Evolutionary conservation across 2,797 vertebrate genomes (phyloP).

Genomic region (Typhlichthys subterraneus): DNA sequence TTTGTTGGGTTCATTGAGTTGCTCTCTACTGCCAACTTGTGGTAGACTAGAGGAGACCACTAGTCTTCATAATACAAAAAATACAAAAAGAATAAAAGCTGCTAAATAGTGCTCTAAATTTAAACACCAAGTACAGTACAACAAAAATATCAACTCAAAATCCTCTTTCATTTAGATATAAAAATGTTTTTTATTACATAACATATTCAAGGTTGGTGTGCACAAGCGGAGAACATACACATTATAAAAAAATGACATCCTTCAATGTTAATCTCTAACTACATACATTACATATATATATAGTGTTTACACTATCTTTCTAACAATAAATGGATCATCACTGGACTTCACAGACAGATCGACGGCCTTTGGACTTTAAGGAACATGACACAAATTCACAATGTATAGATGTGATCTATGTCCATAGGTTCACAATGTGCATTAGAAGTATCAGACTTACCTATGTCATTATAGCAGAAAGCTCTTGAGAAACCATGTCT

Average conservation of each 20-base stretch:
- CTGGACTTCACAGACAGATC: constrained; percentile 47
- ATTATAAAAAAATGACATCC: constrained; percentile 40
- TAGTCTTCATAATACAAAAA: background rate
- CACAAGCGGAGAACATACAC: constrained; percentile 19
- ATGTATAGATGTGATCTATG: constrained; percentile 15
- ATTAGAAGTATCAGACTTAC: constrained; percentile 7
- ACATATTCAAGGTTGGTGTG: constrained; percentile 11
- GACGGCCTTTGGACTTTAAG: constrained; percentile 15
- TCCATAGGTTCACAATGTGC: constrained; percentile 8
- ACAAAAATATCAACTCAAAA: constrained; percentile 27
- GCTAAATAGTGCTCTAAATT: constrained; percentile 19
- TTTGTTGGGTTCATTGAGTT: constrained; percentile 2
- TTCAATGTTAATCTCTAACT: constrained; percentile 9
- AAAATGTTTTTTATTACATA: constrained; percentile 47
- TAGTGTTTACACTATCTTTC: constrained; percentile 12
- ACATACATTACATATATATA: background rate
- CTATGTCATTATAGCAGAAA: background rate
- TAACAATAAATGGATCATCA: constrained; percentile 26
- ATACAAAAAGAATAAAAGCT: background rate
- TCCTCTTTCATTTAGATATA: constrained; percentile 54
- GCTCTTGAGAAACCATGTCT: background rate
- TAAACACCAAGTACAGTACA: background rate
- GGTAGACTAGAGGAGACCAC: constrained; percentile 14
- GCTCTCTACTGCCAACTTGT: constrained; percentile 36
- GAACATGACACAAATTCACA: constrained; percentile 33